phyloP scores from a whole-genome alignment of 2,888 invertebrate species.

The Epicampocera succincta region DNA sequence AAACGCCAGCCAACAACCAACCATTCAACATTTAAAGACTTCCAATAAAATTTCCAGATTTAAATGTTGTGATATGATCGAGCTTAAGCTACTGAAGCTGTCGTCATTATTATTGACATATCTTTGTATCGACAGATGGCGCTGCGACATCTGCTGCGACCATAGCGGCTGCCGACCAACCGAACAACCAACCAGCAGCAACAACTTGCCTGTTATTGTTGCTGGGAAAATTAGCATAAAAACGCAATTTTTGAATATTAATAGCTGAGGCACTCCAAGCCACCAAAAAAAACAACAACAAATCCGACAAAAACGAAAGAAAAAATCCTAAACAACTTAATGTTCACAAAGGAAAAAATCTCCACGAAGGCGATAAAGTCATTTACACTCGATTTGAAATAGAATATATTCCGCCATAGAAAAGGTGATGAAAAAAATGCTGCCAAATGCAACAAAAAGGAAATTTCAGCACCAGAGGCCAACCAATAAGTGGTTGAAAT shows the following conservation, averaged over 20 bases:
- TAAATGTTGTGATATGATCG: conserved; percentile 71
- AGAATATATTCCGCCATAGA: conserved; percentile 17
- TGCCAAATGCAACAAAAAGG: conserved; percentile 4
- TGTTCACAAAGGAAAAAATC: conserved; percentile 27
- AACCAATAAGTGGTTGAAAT: conserved; percentile 23
- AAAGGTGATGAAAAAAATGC: conserved; percentile 2
- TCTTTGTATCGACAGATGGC: conserved; percentile 77
- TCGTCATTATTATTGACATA: conserved; percentile 74
- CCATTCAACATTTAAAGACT: conserved; percentile 59
- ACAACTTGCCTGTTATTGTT: conserved; percentile 29
- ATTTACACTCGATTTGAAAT: conserved; percentile 69
- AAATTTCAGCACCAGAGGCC: background rate
- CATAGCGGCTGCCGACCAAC: conserved; percentile 13
- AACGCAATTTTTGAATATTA: conserved; percentile 82
- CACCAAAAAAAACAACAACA: conserved; percentile 38
- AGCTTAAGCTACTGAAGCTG: conserved; percentile 71
- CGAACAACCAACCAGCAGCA: too few relatives aligned
- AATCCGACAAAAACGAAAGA: background rate
- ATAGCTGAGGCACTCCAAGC: conserved; percentile 73
- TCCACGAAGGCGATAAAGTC: conserved; percentile 73
- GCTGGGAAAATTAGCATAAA: conserved; percentile 80
- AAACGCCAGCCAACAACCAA: conserved; percentile 39
- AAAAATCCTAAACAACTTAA: conserved; percentile 18
- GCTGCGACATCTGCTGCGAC: conserved; percentile 56
- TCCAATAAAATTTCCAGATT: conserved; percentile 64